A percentile compares a stretch with the other conserved stretches of the same genome.
Evolutionary conservation across 2,113 vertebrate species (phyloP).

Genomic region (Channa maculata): DNA sequence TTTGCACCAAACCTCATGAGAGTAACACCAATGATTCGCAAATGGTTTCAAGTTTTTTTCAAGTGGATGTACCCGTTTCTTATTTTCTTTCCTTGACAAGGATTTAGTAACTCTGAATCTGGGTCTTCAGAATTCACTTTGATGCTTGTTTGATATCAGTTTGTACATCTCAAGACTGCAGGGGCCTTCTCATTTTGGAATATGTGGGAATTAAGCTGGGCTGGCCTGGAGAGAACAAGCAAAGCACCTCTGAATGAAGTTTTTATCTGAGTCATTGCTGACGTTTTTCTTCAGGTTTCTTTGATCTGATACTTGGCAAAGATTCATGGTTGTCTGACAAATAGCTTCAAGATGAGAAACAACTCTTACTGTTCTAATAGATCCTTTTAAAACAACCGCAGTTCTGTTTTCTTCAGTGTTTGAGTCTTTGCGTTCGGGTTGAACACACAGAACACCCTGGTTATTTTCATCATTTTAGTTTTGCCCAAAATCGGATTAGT

Average conservation of each 20-base stretch:
- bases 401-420: neutral
- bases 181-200: conserved; percentile 48
- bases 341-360: conserved; percentile 36
- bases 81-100: conserved; percentile 7
- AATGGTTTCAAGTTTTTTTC: conserved; percentile 24
- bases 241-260: conserved; percentile 27
- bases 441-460: neutral
- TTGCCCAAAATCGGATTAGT: neutral
- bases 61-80: conserved; percentile 18
- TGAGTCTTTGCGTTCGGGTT: conserved; percentile 32
- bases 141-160: conserved; percentile 61
- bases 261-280: conserved; percentile 58
- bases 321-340: conserved; percentile 35
- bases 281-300: conserved; percentile 46
- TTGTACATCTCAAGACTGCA: conserved; percentile 42
- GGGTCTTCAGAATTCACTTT: conserved; percentile 60
- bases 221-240: conserved; percentile 35
- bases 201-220: conserved; percentile 40
- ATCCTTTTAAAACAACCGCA: conserved; percentile 18
- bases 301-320: conserved; percentile 47
- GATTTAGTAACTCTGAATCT: conserved; percentile 37
- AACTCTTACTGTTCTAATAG: conserved; percentile 14
- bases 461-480: neutral
- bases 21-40: conserved; percentile 13
- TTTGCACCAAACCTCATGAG: neutral